Percentiles rank a stretch among this genome's conserved stretches.
Evolutionary conservation across 2,113 vertebrate species (phyloP).

Genomic region (Saccopteryx bilineata): DNA sequence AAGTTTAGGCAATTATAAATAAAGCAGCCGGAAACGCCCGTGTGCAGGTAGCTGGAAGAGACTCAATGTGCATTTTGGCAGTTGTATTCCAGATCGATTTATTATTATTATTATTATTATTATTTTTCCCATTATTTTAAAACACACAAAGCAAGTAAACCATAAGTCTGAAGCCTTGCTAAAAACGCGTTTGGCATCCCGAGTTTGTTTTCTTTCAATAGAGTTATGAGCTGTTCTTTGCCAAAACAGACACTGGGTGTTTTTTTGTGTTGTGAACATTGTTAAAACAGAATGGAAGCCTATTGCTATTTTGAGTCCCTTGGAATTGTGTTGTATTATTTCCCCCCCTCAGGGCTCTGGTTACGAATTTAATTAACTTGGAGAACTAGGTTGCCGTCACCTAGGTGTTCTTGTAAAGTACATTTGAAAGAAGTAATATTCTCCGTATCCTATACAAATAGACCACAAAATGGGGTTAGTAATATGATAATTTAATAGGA

Average conservation of each 20-base stretch:
- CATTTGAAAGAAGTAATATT: constrained; percentile 44
- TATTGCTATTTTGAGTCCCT: constrained; percentile 72
- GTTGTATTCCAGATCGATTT: background rate
- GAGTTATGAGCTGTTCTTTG: constrained; percentile 75
- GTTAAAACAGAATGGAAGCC: constrained; percentile 80
- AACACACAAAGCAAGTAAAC: constrained; percentile 65
- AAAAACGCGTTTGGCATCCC: constrained; percentile 80
- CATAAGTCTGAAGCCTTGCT: constrained; percentile 74
- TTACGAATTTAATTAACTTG: constrained; percentile 70
- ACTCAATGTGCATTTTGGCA: constrained; percentile 51
- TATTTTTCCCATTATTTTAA: constrained; percentile 71
- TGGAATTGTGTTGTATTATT: constrained; percentile 40
- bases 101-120: constrained; percentile 61
- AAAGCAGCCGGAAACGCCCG: background rate
- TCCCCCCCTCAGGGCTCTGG: background rate
- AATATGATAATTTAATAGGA: constrained; percentile 58
- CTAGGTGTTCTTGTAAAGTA: constrained; percentile 58
- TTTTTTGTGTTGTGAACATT: constrained; percentile 75
- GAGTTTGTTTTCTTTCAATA: constrained; percentile 78
- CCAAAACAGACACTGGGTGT: constrained; percentile 75
- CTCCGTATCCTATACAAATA: constrained; percentile 12
- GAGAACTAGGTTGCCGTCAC: constrained; percentile 46
- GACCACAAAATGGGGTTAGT: constrained; percentile 6
- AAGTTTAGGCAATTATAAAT: background rate
- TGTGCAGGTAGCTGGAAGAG: background rate